Evolutionary conservation across 2,113 vertebrate species (phyloP), one percentile per base, ranked within the genome.

Genomic region (Centropus unirufus): DNA sequence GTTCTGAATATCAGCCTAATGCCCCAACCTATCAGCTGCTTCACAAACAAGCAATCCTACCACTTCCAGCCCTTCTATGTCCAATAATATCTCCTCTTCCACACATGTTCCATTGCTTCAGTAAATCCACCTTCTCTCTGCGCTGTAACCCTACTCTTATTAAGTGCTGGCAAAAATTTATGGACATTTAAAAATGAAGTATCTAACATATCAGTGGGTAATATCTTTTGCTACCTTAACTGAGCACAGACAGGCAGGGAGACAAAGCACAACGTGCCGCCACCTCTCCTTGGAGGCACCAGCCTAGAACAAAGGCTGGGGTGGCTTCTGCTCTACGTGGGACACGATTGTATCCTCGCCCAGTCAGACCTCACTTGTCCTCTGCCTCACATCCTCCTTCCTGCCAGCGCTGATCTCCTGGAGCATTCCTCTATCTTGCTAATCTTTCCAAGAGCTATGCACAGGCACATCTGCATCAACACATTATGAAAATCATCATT

Each of bases 151-250:
- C 91, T 68, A 63, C 34, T 55, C 58, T 94, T 94, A 90, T 93
- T 95, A 96, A 89, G 52, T 9, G 6, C 88, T 0, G 0, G 36
- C 73, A 94, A 80, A 92, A 96, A 97, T 96, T 97, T 96, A 97
- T 76, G 93, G 64, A 95, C 93, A 91, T 95, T 96, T 96, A 94
- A 95, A 97, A 96, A 96, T 97, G 96, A 96, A 83, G 90, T 83
- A 96, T 97, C 83, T 94, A 93, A 96, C 85, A 68, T 47, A 95
- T 82, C 94, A 97, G 94, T 79, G 83, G 82, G 90, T 68, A 92
- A 87, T 96, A 95, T 84, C 92, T 87, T 87, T 87, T 91, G 72
- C 47, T 54, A 34, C 58, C 87, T 92, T 89, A 95, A 83, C 73
- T 89, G 87, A 92, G 64, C 91, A 93, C 92, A 92, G 87, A 89